Evolutionary conservation across 2,113 vertebrate species (phyloP).

Genomic region (Asarcornis scutulata): DNA sequence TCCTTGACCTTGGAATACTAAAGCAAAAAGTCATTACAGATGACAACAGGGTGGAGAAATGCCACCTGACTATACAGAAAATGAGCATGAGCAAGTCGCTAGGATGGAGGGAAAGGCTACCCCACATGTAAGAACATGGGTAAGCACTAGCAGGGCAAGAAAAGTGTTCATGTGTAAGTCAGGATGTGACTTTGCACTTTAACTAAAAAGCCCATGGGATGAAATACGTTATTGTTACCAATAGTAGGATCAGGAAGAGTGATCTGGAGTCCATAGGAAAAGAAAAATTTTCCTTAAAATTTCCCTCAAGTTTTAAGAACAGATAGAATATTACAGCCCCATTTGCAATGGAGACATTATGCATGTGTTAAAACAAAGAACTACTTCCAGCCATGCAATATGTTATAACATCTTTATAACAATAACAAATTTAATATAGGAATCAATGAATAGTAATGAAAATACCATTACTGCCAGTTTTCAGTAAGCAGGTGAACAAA

Average conservation of each 20-base stretch:
- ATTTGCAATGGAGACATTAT: accelerated
- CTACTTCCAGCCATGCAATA: background rate
- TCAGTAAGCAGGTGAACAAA: background rate
- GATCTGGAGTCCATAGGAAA: background rate
- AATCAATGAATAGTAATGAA: background rate
- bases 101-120: background rate
- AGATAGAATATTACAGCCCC: background rate
- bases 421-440: background rate
- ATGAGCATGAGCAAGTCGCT: background rate
- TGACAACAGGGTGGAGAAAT: background rate
- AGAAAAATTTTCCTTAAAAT: background rate
- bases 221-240: background rate
- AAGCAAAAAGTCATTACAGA: background rate
- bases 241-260: background rate
- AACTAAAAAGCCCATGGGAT: background rate
- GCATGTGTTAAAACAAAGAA: background rate
- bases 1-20: background rate
- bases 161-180: background rate
- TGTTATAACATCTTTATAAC: background rate
- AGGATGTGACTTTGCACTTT: background rate
- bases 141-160: background rate
- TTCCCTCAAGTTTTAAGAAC: background rate
- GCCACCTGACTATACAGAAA: accelerated
- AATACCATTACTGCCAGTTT: background rate
- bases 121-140: accelerated